These are phyloP conservation scores for Tenthredo scrophulariae DNA, from an alignment of 2,888 invertebrate genomes.

Conservation along the genomic window DNA sequence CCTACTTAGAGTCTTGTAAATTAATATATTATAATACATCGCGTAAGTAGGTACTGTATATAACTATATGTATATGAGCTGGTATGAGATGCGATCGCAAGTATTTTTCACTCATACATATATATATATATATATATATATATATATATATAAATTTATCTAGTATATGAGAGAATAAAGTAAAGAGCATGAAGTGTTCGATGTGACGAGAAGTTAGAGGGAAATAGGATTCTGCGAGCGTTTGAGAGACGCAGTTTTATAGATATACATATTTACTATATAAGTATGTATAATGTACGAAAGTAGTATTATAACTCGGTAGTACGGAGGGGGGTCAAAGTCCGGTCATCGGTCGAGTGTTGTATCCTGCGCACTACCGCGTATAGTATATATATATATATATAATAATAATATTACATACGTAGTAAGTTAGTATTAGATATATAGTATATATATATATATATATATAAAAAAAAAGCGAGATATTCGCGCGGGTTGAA, in stretches of 20 bases:
- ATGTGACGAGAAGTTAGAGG: background rate
- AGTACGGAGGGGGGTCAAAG: constrained; percentile 39
- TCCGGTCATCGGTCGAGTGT: constrained; percentile 51
- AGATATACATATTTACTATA: background rate
- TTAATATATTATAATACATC: no score
- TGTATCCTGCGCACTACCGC: background rate
- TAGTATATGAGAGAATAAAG: no score
- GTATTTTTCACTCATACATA: no score
- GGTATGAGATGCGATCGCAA: no score
- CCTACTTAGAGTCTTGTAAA: background rate
- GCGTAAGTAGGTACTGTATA: no score
- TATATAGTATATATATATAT: background rate
- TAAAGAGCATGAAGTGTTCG: no score
- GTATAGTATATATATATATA: background rate
- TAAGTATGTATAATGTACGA: background rate
- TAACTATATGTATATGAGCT: no score
- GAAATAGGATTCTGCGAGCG: background rate
- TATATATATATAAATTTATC: no score
- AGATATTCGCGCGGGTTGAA: constrained; percentile 16
- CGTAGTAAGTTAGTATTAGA: background rate
- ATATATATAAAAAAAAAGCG: background rate
- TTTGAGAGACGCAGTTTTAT: background rate
- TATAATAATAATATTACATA: background rate
- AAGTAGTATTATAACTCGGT: constrained; percentile 25
- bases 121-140: no score